A percentile compares a stretch with the other conserved stretches of the same genome.
Conservation (phyloP, 1,140 invertebrate genomes). For the Cyphomyrmex costatus region DNA sequence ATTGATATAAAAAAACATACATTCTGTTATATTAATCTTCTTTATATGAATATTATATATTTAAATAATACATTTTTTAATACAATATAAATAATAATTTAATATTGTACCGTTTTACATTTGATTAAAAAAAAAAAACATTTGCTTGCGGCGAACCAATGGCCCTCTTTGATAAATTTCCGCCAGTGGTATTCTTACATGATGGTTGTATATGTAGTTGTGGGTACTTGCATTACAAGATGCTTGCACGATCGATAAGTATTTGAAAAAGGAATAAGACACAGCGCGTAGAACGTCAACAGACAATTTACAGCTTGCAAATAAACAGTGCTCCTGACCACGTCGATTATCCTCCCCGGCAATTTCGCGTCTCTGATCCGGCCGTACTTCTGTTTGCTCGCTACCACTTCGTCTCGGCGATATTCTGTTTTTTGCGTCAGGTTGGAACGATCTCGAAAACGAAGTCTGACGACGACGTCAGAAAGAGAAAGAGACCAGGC, state of each 20-base stretch:
- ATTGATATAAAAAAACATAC: too few relatives aligned
- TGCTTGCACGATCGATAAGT: background rate
- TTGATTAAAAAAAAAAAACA: too few relatives aligned
- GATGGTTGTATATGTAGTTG: too few relatives aligned
- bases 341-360: conserved; percentile 31
- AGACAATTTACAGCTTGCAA: conserved; percentile 19
- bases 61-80: too few relatives aligned
- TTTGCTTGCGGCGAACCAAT: too few relatives aligned
- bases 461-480: conserved; percentile 12
- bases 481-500: background rate
- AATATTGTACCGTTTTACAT: too few relatives aligned
- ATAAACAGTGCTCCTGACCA: conserved; percentile 19
- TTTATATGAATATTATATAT: too few relatives aligned
- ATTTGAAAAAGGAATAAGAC: background rate
- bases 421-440: conserved; percentile 10
- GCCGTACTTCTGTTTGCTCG: background rate
- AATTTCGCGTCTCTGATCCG: conserved; percentile 11
- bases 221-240: background rate
- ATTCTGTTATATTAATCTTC: too few relatives aligned
- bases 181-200: too few relatives aligned
- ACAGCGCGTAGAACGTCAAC: background rate
- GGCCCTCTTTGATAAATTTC: too few relatives aligned
- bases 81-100: too few relatives aligned
- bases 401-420: background rate
- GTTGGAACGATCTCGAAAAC: background rate